A percentile compares a stretch with the other conserved stretches of the same genome.
phyloP scores from a whole-genome alignment of 2,797 vertebrate genomes.

The Phrynocephalus vlangalii region DNA sequence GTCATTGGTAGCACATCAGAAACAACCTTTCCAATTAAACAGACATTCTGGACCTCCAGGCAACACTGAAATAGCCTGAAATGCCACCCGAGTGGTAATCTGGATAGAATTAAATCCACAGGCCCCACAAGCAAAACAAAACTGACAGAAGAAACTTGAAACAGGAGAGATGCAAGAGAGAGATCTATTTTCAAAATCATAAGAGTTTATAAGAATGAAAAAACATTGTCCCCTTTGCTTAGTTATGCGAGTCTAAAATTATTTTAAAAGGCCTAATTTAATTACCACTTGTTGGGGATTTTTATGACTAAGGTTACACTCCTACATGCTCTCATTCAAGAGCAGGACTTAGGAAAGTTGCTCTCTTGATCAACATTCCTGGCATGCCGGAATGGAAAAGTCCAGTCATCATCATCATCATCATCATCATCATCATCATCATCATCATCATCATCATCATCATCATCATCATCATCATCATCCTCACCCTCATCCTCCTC shows the following conservation, averaged over 20 bases:
- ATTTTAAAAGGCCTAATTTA: background rate
- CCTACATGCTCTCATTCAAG: background rate
- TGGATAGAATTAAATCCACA: background rate
- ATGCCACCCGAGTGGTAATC: background rate
- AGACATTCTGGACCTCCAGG: background rate
- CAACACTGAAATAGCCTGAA: background rate
- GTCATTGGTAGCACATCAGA: background rate
- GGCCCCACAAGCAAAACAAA: background rate
- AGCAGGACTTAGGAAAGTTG: background rate
- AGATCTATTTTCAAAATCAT: background rate
- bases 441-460: no score
- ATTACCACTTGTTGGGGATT: background rate
- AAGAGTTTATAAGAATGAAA: background rate
- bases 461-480: no score
- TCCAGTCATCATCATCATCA: no score
- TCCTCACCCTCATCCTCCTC: no score
- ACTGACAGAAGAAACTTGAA: background rate
- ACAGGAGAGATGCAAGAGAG: background rate
- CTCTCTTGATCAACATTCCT: no score
- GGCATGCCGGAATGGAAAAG: no score
- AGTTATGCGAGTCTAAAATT: background rate
- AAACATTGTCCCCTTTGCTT: no score
- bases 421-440: no score
- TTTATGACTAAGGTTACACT: background rate
- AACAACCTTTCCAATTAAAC: constrained; percentile 4